Evolutionary conservation across 2,888 invertebrate species (phyloP).

Genomic region (Pammene aurita): DNA sequence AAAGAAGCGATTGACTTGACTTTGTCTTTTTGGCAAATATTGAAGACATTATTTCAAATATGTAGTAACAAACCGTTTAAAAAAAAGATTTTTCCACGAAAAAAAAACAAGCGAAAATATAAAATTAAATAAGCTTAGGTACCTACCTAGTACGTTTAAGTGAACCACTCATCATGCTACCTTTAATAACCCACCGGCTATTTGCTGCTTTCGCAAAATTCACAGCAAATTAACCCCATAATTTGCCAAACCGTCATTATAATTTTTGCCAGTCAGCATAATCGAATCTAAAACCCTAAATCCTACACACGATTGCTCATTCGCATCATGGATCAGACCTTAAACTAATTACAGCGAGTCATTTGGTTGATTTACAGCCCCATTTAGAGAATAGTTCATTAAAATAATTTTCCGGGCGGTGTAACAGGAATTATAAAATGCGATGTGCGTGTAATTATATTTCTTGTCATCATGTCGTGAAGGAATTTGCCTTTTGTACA

Average conservation of each 20-base stretch:
- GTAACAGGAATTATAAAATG: constrained; percentile 26
- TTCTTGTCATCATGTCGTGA: constrained; percentile 5
- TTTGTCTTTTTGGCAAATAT: too few species aligned
- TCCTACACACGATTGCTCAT: constrained; percentile 36
- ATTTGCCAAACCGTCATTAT: constrained; percentile 10
- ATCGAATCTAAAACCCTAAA: constrained; percentile 31
- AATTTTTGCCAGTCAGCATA: constrained; percentile 11
- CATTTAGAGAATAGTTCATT: constrained; percentile 40
- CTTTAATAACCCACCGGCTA: too few species aligned
- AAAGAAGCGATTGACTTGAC: too few species aligned
- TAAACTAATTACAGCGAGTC: constrained; percentile 37
- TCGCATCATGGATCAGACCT: constrained; percentile 31
- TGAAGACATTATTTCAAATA: too few species aligned
- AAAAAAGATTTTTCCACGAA: too few species aligned
- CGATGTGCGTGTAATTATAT: constrained; percentile 7
- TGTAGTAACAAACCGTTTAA: too few species aligned
- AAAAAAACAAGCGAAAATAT: too few species aligned
- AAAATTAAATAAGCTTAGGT: too few species aligned
- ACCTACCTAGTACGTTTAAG: too few species aligned
- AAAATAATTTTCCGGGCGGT: constrained; percentile 37
- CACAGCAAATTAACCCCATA: constrained; percentile 11
- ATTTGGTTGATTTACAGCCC: constrained; percentile 38
- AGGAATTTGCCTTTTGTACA: constrained; percentile 9
- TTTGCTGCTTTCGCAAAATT: too few species aligned
- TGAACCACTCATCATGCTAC: too few species aligned